A percentile compares a stretch with the other conserved stretches of the same genome.
Conservation (phyloP, 2,888 invertebrate species). For the Tachina lurida region DNA sequence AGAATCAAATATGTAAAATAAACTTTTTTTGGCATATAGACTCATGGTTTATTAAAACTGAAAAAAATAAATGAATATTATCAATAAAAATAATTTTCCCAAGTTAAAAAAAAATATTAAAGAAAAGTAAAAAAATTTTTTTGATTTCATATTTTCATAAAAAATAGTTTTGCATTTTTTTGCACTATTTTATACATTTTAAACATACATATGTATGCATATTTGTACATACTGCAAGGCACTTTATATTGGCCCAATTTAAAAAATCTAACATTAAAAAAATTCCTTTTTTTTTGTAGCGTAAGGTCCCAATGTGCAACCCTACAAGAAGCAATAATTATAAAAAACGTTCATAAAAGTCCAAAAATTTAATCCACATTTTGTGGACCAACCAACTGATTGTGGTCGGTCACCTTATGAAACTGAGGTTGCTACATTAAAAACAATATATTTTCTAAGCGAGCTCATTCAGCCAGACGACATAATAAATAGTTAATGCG, state of each 20-base stretch:
- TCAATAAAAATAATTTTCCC: too few species aligned
- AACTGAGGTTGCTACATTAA: conserved; percentile 25
- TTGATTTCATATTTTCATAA: too few species aligned
- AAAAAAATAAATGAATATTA: too few species aligned
- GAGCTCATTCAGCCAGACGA: not conserved
- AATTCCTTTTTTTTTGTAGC: not conserved
- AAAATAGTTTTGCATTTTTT: too few species aligned
- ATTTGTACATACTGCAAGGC: too few species aligned
- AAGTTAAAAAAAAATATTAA: too few species aligned
- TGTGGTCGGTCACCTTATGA: conserved; percentile 50
- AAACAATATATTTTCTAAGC: not conserved
- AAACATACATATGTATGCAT: not conserved
- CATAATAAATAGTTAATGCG: not conserved
- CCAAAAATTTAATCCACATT: not conserved
- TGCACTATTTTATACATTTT: too few species aligned
- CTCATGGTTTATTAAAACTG: too few species aligned
- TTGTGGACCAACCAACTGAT: conserved; percentile 33
- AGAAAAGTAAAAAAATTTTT: too few species aligned
- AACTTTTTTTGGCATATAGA: too few species aligned
- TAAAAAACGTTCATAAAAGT: conserved; percentile 4
- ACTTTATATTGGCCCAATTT: too few species aligned
- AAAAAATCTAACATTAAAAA: too few species aligned
- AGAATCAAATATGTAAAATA: not conserved
- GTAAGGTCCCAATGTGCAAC: not conserved
- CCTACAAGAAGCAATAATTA: not conserved